Percentiles rank a stretch among this genome's conserved stretches.
Evolutionary conservation across 2,113 vertebrate species (phyloP).

Genomic region (Lycocorax pyrrhopterus): DNA sequence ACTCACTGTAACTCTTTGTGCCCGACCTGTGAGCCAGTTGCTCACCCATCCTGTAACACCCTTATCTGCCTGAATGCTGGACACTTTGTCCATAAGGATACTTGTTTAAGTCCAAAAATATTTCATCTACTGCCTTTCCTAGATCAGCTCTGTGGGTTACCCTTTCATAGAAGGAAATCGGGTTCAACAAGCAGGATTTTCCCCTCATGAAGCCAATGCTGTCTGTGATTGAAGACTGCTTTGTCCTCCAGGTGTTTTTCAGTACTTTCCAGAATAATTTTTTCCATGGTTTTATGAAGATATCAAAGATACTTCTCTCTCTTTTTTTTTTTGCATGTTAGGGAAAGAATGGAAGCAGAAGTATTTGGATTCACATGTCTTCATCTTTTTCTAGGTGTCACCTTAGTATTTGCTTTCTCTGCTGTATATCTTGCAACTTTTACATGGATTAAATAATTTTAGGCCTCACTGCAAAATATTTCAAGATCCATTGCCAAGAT

Average conservation of each 20-base stretch:
- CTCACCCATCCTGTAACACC: not conserved
- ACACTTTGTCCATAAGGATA: not conserved
- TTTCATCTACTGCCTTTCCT: not conserved
- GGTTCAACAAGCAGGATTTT: not conserved
- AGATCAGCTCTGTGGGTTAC: fast-evolving
- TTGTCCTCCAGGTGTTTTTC: not conserved
- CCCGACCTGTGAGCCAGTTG: fast-evolving
- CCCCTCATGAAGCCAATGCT: not conserved
- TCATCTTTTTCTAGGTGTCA: not conserved
- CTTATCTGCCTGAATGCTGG: not conserved
- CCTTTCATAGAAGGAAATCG: not conserved
- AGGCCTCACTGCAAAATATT: not conserved
- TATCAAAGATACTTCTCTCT: not conserved
- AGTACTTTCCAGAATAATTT: not conserved
- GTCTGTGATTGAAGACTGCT: not conserved
- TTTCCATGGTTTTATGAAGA: not conserved
- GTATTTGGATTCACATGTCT: not conserved
- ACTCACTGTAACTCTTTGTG: not conserved
- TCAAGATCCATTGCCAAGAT: not conserved
- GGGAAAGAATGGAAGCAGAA: not conserved
- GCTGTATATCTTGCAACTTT: not conserved
- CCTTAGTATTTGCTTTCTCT: not conserved
- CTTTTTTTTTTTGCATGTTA: fast-evolving
- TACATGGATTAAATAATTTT: not conserved
- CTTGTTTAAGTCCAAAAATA: not conserved